Evolutionary conservation across 2,888 invertebrate genomes (phyloP), one percentile per base, ranked within the genome.

Genomic region (Himalopsyche japonica): DNA sequence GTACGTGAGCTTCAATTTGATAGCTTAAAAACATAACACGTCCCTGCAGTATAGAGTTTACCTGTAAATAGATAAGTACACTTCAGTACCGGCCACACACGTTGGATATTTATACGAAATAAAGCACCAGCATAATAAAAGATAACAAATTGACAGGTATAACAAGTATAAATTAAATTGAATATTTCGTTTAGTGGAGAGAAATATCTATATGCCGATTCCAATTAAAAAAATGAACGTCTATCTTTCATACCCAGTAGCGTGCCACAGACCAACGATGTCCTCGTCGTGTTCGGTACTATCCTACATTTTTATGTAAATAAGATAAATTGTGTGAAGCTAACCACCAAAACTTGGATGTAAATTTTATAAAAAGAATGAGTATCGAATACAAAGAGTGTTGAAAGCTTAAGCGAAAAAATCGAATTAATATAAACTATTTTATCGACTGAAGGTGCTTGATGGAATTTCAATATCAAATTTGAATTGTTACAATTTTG

Each of bases 121-220:
- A 77, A 85, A 82, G 77, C 83, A 85, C 86, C 84, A 86, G 85
- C 86, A 86, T 86, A 84, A 85, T 82, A 84, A 76, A 79, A 81
- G 81, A 57, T 57, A 57, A 83, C 48, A 79, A 82, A 86, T 85
- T 86, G 86, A 86, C 86, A 86, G 85, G 82, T 83, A 47, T 76
- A 84, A 80, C 84, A 64, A 83, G 85, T 82, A 86, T 85, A 86
- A 85, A 86, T 85, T 86, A 86, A 84, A 85, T 79, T 70, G 79
- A 85, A 84, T 82, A 86, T 86, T 81, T 79, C 20, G 47, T 70
- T 79, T 43, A 76, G 30, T 76, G 82, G 76, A 85, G 80, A 37
- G 79, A 83, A 81, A 76, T 79, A 82, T 34, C 64, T 81, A 70
- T 81, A 37, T 82, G 84, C 77, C 49, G 48, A 82, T 76, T 82